Evolutionary conservation across 2,888 invertebrate species (phyloP).

Genomic region (Coleophora deauratella): DNA sequence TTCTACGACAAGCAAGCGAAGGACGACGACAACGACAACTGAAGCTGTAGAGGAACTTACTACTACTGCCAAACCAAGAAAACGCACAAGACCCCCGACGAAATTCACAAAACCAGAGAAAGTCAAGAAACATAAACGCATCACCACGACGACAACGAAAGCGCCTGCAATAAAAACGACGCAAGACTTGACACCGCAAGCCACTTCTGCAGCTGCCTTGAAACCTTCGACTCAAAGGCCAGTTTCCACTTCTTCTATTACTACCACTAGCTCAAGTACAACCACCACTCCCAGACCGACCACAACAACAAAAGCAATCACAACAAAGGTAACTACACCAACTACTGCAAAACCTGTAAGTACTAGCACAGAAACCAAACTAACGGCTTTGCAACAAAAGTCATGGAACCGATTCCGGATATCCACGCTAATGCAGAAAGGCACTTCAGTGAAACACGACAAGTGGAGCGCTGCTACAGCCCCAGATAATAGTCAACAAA

Average conservation of each 20-base stretch:
- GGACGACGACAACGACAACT: conserved; percentile 25
- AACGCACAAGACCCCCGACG: conserved; percentile 56
- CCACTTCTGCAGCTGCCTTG: conserved; percentile 43
- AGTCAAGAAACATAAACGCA: conserved; percentile 53
- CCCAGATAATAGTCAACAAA: conserved; percentile 3
- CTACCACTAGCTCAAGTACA: conserved; percentile 18
- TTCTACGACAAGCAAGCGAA: conserved; percentile 14
- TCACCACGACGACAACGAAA: conserved; percentile 39
- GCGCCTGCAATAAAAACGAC: conserved; percentile 32
- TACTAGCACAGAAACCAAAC: conserved; percentile 4
- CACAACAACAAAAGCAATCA: conserved; percentile 19
- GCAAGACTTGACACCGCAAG: conserved; percentile 48
- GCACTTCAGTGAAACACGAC: conserved; percentile 64
- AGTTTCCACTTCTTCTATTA: conserved; percentile 19
- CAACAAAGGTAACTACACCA: conserved; percentile 2
- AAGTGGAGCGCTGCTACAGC: conserved; percentile 38
- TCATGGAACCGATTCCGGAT: conserved; percentile 55
- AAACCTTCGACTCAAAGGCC: conserved; percentile 25
- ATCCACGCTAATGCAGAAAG: conserved; percentile 55
- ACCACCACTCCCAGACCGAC: conserved; percentile 22
- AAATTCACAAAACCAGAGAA: conserved; percentile 48
- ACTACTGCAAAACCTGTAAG: not conserved
- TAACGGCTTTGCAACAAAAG: conserved; percentile 30
- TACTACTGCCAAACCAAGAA: conserved; percentile 34
- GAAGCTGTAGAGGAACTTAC: conserved; percentile 18